Conservation (phyloP, 2,113 vertebrate species). For the Meles meles region DNA sequence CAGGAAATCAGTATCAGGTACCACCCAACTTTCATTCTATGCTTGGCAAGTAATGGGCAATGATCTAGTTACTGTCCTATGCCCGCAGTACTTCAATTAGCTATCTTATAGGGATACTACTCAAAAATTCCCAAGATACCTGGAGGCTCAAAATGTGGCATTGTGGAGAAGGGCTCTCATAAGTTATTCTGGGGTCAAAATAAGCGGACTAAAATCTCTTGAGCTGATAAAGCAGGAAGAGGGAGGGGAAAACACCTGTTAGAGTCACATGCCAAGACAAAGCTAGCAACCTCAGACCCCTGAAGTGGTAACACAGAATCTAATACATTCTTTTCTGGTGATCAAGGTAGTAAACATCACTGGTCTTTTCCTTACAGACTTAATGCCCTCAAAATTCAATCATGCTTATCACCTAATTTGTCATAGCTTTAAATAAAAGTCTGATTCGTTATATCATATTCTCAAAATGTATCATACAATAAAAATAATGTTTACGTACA, state of each 20-base stretch:
- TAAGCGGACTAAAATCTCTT: neutral
- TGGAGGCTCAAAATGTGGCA: neutral
- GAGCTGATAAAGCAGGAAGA: neutral
- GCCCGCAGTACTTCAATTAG: neutral
- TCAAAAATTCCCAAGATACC: neutral
- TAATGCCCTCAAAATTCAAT: constrained; percentile 9
- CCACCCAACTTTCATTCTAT: neutral
- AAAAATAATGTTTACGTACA: constrained; percentile 66
- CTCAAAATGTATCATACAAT: neutral
- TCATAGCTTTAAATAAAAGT: constrained; percentile 4
- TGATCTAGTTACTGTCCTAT: neutral
- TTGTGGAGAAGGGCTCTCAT: neutral
- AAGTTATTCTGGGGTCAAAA: neutral
- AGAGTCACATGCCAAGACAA: neutral
- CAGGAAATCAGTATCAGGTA: neutral
- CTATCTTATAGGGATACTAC: neutral
- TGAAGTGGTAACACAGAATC: neutral
- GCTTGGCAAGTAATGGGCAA: neutral
- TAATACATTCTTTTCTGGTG: neutral
- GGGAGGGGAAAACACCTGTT: neutral
- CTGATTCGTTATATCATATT: constrained; percentile 19
- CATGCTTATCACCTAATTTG: neutral
- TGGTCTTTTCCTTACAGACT: neutral
- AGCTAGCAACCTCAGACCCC: neutral
- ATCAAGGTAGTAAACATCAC: neutral